These are phyloP conservation scores for Rhinolophus ferrumequinum DNA, from an alignment of 2,113 vertebrate genomes.

Conservation along the genomic window DNA sequence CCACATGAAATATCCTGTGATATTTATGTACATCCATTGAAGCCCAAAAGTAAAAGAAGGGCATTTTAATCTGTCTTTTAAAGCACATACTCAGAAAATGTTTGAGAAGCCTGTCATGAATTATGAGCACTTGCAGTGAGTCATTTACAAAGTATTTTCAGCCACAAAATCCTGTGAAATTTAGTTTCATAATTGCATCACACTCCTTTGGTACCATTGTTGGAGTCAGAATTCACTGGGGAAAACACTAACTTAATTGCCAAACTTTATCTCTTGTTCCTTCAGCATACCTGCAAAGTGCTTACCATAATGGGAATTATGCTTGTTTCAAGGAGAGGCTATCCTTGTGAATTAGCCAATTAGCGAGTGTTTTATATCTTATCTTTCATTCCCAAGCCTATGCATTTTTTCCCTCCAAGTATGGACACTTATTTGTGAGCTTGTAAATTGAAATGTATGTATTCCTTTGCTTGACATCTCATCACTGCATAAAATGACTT, in stretches of 20 bases:
- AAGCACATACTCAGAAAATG: conserved; percentile 22
- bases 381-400: conserved; percentile 64
- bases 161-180: conserved; percentile 31
- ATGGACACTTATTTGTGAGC: conserved; percentile 62
- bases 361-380: conserved; percentile 65
- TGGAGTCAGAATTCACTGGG: conserved; percentile 68
- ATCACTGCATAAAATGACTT: conserved; percentile 60
- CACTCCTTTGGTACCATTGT: conserved; percentile 47
- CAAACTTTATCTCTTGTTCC: conserved; percentile 68
- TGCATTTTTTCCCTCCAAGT: conserved; percentile 41
- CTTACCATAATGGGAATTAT: conserved; percentile 75
- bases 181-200: conserved; percentile 70
- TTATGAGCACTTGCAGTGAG: conserved; percentile 45
- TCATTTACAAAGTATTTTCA: not conserved
- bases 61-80: conserved; percentile 28
- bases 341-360: conserved; percentile 75
- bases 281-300: conserved; percentile 70
- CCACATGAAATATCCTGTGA: not conserved
- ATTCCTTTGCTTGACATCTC: conserved; percentile 65
- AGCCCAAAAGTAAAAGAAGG: conserved; percentile 45
- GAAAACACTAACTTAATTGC: conserved; percentile 76
- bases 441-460: conserved; percentile 73
- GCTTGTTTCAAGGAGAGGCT: conserved; percentile 74
- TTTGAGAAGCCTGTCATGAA: conserved; percentile 44
- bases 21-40: not conserved